Evolutionary conservation across 2,797 vertebrate genomes (phyloP), one percentile per base, ranked within the genome.

Genomic region (Sparidentex hasta): DNA sequence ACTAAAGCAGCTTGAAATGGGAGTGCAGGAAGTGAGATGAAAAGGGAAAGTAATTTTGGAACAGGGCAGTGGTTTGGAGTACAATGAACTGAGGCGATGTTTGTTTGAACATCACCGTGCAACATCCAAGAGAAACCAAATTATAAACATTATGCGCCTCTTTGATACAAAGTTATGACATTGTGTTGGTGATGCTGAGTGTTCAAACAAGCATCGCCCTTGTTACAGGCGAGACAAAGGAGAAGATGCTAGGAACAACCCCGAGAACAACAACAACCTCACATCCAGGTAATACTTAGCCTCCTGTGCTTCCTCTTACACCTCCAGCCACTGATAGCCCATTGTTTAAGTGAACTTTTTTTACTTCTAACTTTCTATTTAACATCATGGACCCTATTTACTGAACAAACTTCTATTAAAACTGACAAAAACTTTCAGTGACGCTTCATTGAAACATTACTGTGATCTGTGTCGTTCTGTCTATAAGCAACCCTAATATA

Each of bases 181-280:
- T 48, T 73, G 17, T 55, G 80, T 41, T 58, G 56, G 58, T 65
- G 58, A 80, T 38, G 48, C 44, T 41, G 4, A 54, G 16, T 75
- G 78, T 86, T 92, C 88, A 91, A 91, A 93, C 93, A 94, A 92
- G 65, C 73, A 82, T 77, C 81, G 62, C 46, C 57, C 14, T 65
- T 44, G 58, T 68, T 71, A 79, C 21, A 64, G 71, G 27, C 23
- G 62, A 64, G 65, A 73, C 38, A 82, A 76, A 80, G 62, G 65
- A 81, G 67, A 65, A 65, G 79, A 76, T 62, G 74, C 66, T 41
- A 72, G 59, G 50, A 78, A 85, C 64, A 84, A 7, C 65, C 81
- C 74, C 50, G 65, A 66, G 63, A 70, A 80, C 52, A 86, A 80
- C 61, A 76, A 64, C 52, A 57, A 48, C 16, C 52, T 87, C 71